A percentile compares a stretch with the other conserved stretches of the same genome.
Evolutionary conservation across 1,140 invertebrate genomes (phyloP).

Genomic region (Dryas iulia): DNA sequence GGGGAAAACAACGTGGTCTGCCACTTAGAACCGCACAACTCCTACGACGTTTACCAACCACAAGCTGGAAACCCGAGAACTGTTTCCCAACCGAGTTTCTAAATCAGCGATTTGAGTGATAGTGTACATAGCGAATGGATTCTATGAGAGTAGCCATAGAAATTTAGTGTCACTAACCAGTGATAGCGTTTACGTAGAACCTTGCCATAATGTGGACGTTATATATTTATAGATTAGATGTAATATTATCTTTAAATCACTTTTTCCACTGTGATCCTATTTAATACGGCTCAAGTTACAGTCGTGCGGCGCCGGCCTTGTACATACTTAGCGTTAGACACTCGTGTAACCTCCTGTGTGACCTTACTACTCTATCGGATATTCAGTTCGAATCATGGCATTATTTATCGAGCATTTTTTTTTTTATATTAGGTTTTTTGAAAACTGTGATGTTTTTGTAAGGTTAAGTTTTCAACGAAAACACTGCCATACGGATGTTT

Average conservation of each 20-base stretch:
- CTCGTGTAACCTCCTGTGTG: constrained; percentile 68
- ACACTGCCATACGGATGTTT: constrained; percentile 40
- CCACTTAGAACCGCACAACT: constrained; percentile 86
- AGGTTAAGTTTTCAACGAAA: constrained; percentile 48
- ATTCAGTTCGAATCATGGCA: constrained; percentile 52
- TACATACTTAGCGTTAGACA: constrained; percentile 69
- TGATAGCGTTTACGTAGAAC: constrained; percentile 71
- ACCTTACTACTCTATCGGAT: constrained; percentile 66
- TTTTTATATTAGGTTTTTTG: constrained; percentile 31
- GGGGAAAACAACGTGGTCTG: constrained; percentile 90
- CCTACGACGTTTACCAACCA: constrained; percentile 77
- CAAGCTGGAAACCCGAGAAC: constrained; percentile 80
- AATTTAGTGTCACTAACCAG: constrained; percentile 58
- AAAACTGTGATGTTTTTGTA: constrained; percentile 74
- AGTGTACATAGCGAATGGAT: constrained; percentile 65
- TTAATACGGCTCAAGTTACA: constrained; percentile 75
- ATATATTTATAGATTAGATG: constrained; percentile 72
- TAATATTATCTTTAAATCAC: constrained; percentile 74
- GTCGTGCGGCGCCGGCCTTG: constrained; percentile 49
- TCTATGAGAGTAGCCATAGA: constrained; percentile 70
- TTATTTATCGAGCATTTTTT: constrained; percentile 56
- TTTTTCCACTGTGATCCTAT: constrained; percentile 80
- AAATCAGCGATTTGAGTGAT: constrained; percentile 35
- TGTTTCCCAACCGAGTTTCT: constrained; percentile 81
- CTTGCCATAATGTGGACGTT: constrained; percentile 76